These are phyloP conservation scores for Pycnonotus jocosus DNA, from an alignment of 2,113 vertebrate species.

Conservation along the genomic window DNA sequence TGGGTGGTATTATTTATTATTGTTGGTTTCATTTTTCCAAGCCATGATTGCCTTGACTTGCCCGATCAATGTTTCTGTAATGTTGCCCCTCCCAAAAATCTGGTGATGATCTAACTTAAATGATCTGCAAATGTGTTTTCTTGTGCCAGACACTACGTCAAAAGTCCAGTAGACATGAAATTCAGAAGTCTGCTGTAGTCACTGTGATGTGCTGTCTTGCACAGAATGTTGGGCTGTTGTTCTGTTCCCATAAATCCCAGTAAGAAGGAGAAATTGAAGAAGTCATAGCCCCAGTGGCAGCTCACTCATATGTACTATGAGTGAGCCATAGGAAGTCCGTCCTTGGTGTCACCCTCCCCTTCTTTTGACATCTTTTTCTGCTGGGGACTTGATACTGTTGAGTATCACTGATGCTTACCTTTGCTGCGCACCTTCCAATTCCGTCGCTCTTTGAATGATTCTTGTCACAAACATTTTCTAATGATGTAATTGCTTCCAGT, in stretches of 20 bases:
- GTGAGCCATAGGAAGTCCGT: background rate
- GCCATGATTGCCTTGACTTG: background rate
- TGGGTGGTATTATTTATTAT: background rate
- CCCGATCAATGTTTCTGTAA: background rate
- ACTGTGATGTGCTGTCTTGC: background rate
- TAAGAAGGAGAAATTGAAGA: background rate
- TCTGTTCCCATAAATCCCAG: background rate
- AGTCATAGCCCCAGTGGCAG: background rate
- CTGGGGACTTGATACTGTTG: background rate
- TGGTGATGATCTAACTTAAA: background rate
- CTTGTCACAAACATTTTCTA: background rate
- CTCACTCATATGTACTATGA: background rate
- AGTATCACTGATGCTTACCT: background rate
- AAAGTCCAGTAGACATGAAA: background rate
- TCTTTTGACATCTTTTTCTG: background rate
- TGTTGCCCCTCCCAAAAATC: background rate
- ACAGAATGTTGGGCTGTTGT: background rate
- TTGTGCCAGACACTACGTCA: background rate
- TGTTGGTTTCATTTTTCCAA: background rate
- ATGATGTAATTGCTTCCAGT: background rate
- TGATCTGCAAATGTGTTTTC: background rate
- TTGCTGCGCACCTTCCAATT: background rate
- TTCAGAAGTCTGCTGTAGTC: background rate
- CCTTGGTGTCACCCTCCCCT: background rate
- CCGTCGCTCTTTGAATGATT: background rate